Evolutionary conservation across 2,797 vertebrate species (phyloP), one percentile per base, ranked within the genome.

Genomic region (Notoglanidium macrostoma): DNA sequence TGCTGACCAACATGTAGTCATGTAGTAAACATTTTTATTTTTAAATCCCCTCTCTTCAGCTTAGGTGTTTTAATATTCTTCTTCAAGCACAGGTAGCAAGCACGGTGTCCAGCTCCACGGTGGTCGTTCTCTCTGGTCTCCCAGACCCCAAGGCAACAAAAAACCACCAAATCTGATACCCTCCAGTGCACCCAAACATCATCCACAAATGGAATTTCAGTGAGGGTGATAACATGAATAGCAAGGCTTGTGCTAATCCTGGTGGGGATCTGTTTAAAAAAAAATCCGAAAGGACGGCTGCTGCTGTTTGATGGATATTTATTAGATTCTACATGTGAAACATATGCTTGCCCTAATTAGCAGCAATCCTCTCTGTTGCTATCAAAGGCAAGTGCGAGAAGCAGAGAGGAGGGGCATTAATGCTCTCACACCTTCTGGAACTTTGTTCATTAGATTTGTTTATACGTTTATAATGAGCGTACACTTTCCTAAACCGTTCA

Each of bases 281-380:
- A 26, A n/a, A 49, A 46, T 73, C n/a, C 54, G 51, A 35, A 35
- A 21, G 51, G 15, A 32, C 11, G 51, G 29, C 51, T 32, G 15
- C 8, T 57, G 51, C 55, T 10, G 54, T 57, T 57, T 57, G 32
- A 59, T 59, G 54, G 54, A 59, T 79, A 40, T 79, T 79, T 59
- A 40, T 59, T 79, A 79, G 29, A 57, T 59, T 10, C 19, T 79
- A 11, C 19, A 79, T 23, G 19, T 79, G 54, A 79, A 54, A 79
- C 54, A 40, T 79, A 79, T 79, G 77, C 32, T 59, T 79, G 54
- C 19, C 77, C 32, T 79, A 79, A 79, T 79, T 79, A 79, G 77
- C 17, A 79, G 54, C 19, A 40, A 51, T n/a, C 73, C 46, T n/a
- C 12, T n/a, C 46, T 29, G 46, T 51, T 29, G 46, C 46, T 51